These are phyloP conservation scores for Drosophila gunungcola DNA, from an alignment of 1,140 invertebrate species.

Conservation along the genomic window DNA sequence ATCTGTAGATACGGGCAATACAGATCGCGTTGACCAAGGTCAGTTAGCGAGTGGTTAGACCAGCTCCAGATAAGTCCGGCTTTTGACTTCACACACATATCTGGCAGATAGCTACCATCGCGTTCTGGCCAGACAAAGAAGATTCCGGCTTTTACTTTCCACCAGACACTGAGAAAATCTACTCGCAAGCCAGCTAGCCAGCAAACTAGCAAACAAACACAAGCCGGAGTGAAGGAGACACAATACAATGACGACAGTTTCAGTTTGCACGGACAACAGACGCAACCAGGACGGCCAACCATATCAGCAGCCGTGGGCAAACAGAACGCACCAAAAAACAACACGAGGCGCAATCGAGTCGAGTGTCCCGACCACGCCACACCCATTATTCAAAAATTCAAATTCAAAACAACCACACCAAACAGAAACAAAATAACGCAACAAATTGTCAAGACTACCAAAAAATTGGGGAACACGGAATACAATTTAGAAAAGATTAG, in stretches of 20 bases:
- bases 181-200: slow-evolving; percentile 20
- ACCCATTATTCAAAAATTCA: neutral
- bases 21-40: slow-evolving; percentile 64
- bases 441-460: no score
- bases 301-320: slow-evolving; percentile 48
- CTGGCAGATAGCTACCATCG: neutral
- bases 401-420: no score
- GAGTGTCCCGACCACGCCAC: neutral
- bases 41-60: slow-evolving; percentile 48
- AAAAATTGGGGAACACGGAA: no score
- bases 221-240: slow-evolving; percentile 19
- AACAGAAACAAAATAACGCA: no score
- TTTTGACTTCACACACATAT: neutral
- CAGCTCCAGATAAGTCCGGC: neutral
- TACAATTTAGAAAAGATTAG: no score
- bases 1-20: slow-evolving; percentile 38
- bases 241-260: slow-evolving; percentile 68
- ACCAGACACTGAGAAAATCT: slow-evolving; percentile 27
- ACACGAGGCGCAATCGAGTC: neutral
- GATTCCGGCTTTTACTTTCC: slow-evolving; percentile 59
- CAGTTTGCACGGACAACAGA: slow-evolving; percentile 50
- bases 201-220: slow-evolving; percentile 40
- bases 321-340: slow-evolving; percentile 38
- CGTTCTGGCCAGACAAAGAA: neutral
- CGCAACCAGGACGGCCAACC: slow-evolving; percentile 34